Evolutionary conservation across 2,113 vertebrate species (phyloP).

Genomic region (Chaenogobius annularis): DNA sequence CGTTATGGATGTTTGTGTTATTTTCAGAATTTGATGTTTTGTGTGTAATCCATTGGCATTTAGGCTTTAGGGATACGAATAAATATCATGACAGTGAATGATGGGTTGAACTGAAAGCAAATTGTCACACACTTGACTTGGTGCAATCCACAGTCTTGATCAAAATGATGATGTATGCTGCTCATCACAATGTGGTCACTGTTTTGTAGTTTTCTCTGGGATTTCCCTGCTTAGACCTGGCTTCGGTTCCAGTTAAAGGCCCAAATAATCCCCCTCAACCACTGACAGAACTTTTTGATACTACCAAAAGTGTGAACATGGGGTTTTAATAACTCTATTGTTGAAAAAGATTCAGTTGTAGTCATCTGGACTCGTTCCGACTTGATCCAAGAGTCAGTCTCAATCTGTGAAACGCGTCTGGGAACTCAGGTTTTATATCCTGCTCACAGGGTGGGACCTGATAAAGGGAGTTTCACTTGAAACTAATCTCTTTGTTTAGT

Average conservation of each 20-base stretch:
- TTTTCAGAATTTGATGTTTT: slow-evolving; percentile 7
- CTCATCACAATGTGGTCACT: neutral
- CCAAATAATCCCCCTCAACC: neutral
- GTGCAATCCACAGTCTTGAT: slow-evolving; percentile 11
- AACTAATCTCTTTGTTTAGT: no score
- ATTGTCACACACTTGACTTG: slow-evolving; percentile 1
- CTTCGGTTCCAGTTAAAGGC: neutral
- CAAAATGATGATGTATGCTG: neutral
- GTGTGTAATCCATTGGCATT: slow-evolving; percentile 13
- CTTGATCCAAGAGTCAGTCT: no score
- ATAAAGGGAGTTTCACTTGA: no score
- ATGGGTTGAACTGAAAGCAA: slow-evolving; percentile 21
- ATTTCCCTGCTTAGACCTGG: neutral
- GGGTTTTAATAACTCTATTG: no score
- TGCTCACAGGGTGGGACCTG: no score
- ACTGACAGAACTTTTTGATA: neutral
- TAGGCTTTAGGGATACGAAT: slow-evolving; percentile 26
- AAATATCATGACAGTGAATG: slow-evolving; percentile 21
- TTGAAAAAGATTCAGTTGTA: no score
- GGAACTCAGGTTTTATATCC: no score
- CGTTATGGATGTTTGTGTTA: neutral
- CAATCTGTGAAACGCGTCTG: no score
- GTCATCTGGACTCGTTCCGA: no score
- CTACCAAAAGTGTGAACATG: no score
- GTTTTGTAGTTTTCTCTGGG: neutral